These are phyloP conservation scores for Hippocampus guttulatus DNA, from an alignment of 2,113 vertebrate species.

Conservation along the genomic window DNA sequence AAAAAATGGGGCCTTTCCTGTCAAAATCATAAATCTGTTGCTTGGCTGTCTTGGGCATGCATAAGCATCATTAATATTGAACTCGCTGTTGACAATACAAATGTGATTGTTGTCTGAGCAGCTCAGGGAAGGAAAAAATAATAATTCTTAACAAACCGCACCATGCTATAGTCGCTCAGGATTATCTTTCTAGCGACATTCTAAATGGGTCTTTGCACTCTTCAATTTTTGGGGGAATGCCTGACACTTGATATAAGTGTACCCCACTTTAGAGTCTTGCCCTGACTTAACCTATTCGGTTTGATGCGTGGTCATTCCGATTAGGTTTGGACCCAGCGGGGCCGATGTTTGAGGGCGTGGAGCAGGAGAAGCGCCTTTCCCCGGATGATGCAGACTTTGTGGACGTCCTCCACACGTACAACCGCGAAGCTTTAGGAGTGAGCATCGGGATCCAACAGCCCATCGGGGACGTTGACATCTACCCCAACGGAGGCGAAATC, in stretches of 20 bases:
- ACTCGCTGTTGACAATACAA: no score
- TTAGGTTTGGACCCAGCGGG: slow-evolving; percentile 92
- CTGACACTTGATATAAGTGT: background rate
- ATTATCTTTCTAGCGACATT: no score
- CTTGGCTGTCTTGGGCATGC: no score
- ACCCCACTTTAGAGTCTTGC: background rate
- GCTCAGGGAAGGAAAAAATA: no score
- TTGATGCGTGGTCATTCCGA: background rate
- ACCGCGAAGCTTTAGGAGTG: slow-evolving; percentile 82
- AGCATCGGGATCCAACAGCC: slow-evolving; percentile 96
- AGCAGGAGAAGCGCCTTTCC: slow-evolving; percentile 80
- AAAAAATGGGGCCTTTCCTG: no score
- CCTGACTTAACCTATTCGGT: background rate
- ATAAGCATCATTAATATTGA: no score
- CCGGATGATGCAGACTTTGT: slow-evolving; percentile 93
- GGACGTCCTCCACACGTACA: slow-evolving; percentile 94
- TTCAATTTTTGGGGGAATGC: background rate
- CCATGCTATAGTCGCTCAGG: no score
- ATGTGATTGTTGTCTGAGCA: no score
- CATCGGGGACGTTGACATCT: slow-evolving; percentile 91
- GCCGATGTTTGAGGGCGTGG: slow-evolving; percentile 90
- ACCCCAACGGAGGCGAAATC: slow-evolving; percentile 90
- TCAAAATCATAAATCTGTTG: no score
- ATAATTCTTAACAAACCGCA: no score
- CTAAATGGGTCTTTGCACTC: no score